Percentiles rank a stretch among this genome's conserved stretches.
These are phyloP conservation scores for Nettapus auritus DNA, from an alignment of 2,113 vertebrate species.

Conservation along the genomic window DNA sequence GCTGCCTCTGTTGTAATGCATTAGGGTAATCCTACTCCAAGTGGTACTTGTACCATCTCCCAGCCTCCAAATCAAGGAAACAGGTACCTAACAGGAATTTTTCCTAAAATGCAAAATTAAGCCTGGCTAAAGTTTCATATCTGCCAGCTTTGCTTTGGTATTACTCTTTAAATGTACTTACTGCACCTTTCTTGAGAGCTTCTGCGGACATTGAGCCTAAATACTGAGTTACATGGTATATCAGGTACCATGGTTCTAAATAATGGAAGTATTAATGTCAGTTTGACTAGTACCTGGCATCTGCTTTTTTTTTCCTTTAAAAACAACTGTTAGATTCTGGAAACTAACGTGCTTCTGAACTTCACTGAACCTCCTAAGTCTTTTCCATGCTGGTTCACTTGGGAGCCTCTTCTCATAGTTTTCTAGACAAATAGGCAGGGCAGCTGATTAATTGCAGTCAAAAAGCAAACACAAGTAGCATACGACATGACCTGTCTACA, in stretches of 20 bases:
- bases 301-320: background rate
- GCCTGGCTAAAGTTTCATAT: background rate
- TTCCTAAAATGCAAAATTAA: background rate
- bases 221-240: background rate
- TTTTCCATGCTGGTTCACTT: accelerated
- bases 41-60: background rate
- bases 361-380: background rate
- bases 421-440: background rate
- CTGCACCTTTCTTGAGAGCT: background rate
- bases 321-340: background rate
- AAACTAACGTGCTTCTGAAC: background rate
- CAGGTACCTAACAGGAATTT: background rate
- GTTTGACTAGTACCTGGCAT: background rate
- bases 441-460: background rate
- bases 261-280: background rate
- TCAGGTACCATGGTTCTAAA: background rate
- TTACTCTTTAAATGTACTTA: background rate
- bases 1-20: background rate
- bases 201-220: background rate
- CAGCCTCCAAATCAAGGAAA: background rate
- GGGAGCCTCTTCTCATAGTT: background rate
- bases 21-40: background rate
- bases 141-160: background rate
- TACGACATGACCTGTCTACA: background rate
- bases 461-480: background rate